phyloP scores from a whole-genome alignment of 2,888 invertebrate genomes.

The Arrhopalites spinosus region DNA sequence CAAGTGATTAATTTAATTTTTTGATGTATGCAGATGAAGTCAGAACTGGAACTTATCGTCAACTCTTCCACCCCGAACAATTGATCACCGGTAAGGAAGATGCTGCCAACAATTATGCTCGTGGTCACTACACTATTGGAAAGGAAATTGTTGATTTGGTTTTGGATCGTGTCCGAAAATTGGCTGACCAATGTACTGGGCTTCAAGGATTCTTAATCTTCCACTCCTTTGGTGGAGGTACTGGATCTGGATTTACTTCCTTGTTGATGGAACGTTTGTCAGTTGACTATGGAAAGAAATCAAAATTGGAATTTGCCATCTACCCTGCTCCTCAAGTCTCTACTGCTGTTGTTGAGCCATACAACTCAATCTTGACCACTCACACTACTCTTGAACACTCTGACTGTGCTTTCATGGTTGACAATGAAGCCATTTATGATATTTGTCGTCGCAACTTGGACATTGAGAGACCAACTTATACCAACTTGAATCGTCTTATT shows the following conservation, averaged over 20 bases:
- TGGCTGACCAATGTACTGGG: constrained; percentile 80
- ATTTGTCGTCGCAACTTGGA: constrained; percentile 76
- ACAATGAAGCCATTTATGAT: constrained; percentile 80
- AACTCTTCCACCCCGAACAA: constrained; percentile 97
- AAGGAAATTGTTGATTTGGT: constrained; percentile 46
- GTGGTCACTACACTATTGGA: constrained; percentile 97
- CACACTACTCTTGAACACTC: constrained; percentile 84
- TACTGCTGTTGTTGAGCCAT: constrained; percentile 65
- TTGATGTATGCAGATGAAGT: constrained; percentile 72
- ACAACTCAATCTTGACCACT: constrained; percentile 88
- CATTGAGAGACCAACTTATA: constrained; percentile 77
- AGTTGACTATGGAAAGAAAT: constrained; percentile 84
- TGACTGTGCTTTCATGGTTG: constrained; percentile 94
- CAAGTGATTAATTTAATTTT: too few relatives aligned
- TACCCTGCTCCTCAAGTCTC: constrained; percentile 57
- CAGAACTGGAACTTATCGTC: constrained; percentile 90
- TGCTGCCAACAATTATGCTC: constrained; percentile 96
- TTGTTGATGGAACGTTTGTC: constrained; percentile 82
- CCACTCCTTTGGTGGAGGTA: constrained; percentile 84
- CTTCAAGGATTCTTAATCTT: constrained; percentile 84
- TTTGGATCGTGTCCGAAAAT: constrained; percentile 66
- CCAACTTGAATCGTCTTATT: constrained; percentile 81
- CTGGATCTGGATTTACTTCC: constrained; percentile 87
- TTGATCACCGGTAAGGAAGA: constrained; percentile 97
- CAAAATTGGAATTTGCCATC: constrained; percentile 67